Base-by-base conservation (phyloP, 2,888 invertebrate genomes). In the Panorpa germanica region DNA sequence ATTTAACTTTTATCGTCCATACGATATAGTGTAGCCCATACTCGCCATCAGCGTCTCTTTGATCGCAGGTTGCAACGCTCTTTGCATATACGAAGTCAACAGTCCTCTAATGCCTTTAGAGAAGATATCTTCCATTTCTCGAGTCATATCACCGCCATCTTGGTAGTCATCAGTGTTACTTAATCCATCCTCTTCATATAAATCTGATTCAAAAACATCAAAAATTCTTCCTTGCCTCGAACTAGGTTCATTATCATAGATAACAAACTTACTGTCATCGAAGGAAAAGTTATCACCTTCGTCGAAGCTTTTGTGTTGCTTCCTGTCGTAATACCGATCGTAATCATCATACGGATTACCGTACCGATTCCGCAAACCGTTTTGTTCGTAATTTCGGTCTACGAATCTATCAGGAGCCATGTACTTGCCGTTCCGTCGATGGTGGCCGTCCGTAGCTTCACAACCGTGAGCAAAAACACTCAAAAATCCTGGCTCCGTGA, bases 401-500 rank as follows among this genome's bases (percentile, higher is more conserved):
- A n/a, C n/a, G n/a, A n/a, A n/a, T n/a, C n/a, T n/a, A n/a, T n/a
- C n/a, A n/a, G n/a, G n/a, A n/a, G n/a, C n/a, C n/a, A n/a, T n/a
- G n/a, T n/a, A n/a, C n/a, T n/a, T n/a, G n/a, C n/a, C n/a, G n/a
- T n/a, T n/a, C n/a, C 54, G 44, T 14, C 49, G 36, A 19, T 47
- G 43, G 7, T 48, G 46, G 8, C 48, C 49, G 16, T 41, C 43
- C n/a, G 27, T 23, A 30, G 47, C 68, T 42, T 75, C 72, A 43
- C 82, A 83, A 1, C 80, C 80, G 38, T 81, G 81, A 1, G 82
- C 82, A 43, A 82, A 82, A 0, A 83, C 80, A 25, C 81, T 81
- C 19, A 81, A 75, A 42, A 82, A 82, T 9, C 81, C 75, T 0
- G 82, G 82, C 41, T 83, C 82, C 1, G 81, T 63, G 43, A 83